phyloP scores from a whole-genome alignment of 2,113 vertebrate species.

The Gobiocypris rarus region DNA sequence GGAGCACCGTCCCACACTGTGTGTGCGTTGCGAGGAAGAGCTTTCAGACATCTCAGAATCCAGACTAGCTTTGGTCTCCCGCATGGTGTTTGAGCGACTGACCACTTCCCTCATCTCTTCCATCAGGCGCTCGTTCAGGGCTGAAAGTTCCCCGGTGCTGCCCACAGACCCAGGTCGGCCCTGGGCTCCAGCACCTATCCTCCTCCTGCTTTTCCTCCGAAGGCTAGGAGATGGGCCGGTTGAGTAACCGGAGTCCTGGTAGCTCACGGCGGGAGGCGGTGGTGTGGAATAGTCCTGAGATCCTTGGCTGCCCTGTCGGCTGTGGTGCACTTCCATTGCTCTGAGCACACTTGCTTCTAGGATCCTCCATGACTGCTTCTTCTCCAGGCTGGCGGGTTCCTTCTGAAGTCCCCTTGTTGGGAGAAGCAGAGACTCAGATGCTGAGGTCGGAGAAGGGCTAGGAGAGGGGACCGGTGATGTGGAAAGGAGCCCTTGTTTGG shows the following conservation, averaged over 20 bases:
- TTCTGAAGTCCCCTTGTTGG: slow-evolving; percentile 70
- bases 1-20: slow-evolving; percentile 60
- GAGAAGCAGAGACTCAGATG: slow-evolving; percentile 63
- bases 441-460: slow-evolving; percentile 64
- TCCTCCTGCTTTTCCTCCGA: slow-evolving; percentile 83
- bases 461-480: slow-evolving; percentile 64
- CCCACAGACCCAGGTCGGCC: slow-evolving; percentile 84
- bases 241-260: slow-evolving; percentile 91
- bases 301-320: slow-evolving; percentile 82
- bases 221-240: slow-evolving; percentile 91
- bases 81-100: slow-evolving; percentile 81
- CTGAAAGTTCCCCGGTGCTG: slow-evolving; percentile 83
- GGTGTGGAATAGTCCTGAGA: slow-evolving; percentile 81
- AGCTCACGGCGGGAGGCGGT: slow-evolving; percentile 74
- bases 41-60: slow-evolving; percentile 77
- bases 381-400: slow-evolving; percentile 75
- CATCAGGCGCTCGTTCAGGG: slow-evolving; percentile 86
- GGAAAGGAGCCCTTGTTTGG: slow-evolving; percentile 68
- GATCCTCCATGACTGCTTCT: slow-evolving; percentile 84
- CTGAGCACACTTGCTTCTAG: slow-evolving; percentile 84
- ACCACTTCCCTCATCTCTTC: slow-evolving; percentile 89
- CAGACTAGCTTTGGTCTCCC: slow-evolving; percentile 80
- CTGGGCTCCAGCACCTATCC: slow-evolving; percentile 71
- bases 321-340: slow-evolving; percentile 84
- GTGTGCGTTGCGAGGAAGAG: slow-evolving; percentile 65